phyloP scores from a whole-genome alignment of 2,797 vertebrate genomes.

The Dendrocincla tyrannina region DNA sequence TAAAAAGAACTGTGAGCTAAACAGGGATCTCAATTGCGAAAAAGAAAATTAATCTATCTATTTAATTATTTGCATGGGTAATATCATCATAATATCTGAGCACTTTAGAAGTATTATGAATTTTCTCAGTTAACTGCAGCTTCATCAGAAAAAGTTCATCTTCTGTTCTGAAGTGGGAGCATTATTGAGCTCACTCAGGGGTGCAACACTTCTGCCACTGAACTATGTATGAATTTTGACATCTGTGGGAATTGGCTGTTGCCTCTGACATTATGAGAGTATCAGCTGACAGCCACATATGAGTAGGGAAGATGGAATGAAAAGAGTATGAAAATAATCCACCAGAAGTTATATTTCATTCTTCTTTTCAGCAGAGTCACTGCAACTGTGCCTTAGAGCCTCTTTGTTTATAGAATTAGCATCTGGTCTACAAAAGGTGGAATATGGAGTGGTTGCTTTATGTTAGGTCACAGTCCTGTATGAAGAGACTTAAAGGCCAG shows the following conservation, averaged over 20 bases:
- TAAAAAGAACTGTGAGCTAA: constrained; percentile 27
- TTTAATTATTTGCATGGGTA: constrained; percentile 10
- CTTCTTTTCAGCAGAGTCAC: not conserved
- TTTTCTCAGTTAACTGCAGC: not conserved
- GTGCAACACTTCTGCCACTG: not conserved
- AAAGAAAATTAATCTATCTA: not conserved
- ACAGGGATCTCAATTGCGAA: not conserved
- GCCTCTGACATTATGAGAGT: not conserved
- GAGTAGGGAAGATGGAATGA: not conserved
- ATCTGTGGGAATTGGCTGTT: not conserved
- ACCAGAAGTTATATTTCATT: not conserved
- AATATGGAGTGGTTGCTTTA: not conserved
- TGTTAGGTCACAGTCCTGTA: not conserved
- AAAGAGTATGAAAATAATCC: not conserved
- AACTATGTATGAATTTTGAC: not conserved
- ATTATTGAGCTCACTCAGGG: not conserved
- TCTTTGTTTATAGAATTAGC: not conserved
- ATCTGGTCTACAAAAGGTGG: not conserved
- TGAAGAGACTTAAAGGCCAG: not conserved
- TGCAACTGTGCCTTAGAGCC: not conserved
- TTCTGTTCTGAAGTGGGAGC: not conserved
- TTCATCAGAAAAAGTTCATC: not conserved
- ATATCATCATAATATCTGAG: not conserved
- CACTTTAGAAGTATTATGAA: not conserved
- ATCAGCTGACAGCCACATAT: not conserved